These are phyloP conservation scores for Trypoxylon attenuatum DNA, from an alignment of 2,888 invertebrate genomes.

Conservation along the genomic window DNA sequence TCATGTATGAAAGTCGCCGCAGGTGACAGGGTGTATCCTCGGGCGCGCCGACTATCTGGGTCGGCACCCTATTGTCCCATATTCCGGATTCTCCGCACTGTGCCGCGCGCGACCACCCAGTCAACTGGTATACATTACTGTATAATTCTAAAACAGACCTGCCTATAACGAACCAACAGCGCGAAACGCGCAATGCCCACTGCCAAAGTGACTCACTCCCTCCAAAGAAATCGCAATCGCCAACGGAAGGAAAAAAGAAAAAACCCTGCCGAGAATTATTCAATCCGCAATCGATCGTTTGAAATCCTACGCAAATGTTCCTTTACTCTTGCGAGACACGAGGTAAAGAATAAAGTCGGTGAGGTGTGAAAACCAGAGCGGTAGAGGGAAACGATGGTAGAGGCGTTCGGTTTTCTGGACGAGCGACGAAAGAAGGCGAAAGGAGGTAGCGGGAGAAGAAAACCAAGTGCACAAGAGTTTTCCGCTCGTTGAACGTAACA, in stretches of 20 bases:
- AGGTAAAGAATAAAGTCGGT: constrained; percentile 31
- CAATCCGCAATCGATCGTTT: not conserved
- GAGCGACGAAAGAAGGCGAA: constrained; percentile 53
- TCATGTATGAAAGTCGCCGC: constrained; percentile 70
- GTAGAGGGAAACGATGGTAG: too few species aligned
- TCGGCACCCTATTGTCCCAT: constrained; percentile 51
- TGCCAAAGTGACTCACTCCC: too few species aligned
- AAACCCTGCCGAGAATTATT: not conserved
- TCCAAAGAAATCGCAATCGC: too few species aligned
- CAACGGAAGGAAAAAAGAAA: not conserved
- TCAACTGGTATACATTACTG: too few species aligned
- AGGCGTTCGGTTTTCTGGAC: too few species aligned
- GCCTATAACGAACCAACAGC: too few species aligned
- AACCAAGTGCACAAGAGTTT: constrained; percentile 58
- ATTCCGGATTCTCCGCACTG: constrained; percentile 35
- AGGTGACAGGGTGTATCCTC: constrained; percentile 40
- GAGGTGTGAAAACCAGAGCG: constrained; percentile 53
- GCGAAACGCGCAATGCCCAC: too few species aligned
- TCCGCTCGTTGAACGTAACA: constrained; percentile 69
- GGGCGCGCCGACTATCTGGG: constrained; percentile 41
- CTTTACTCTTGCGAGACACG: constrained; percentile 12
- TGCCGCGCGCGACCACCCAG: too few species aligned
- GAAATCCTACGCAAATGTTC: constrained; percentile 14
- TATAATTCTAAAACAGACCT: too few species aligned
- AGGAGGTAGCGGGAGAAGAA: constrained; percentile 30